Conservation (phyloP, 2,113 vertebrate genomes). For the Toxotes jaculatrix region DNA sequence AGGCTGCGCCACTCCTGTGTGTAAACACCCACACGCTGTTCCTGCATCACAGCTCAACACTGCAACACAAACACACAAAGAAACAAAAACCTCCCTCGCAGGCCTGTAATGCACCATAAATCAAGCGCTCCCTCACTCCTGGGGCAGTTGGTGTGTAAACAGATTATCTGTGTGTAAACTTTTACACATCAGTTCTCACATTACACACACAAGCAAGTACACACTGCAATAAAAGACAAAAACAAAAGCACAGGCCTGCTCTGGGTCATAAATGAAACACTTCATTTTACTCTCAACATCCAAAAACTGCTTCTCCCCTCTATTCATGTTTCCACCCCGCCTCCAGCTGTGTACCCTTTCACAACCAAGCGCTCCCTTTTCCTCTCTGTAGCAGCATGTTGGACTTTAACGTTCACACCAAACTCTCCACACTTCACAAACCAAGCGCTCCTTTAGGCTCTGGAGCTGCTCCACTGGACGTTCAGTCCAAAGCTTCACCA, state of each 20-base stretch:
- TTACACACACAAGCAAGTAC: neutral
- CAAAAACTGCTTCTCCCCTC: neutral
- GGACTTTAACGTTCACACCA: neutral
- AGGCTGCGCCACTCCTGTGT: neutral
- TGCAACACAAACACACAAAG: neutral
- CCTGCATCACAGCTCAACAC: neutral
- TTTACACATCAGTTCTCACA: too few relatives aligned
- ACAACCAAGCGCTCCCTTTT: conserved; percentile 5
- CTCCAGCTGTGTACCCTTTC: neutral
- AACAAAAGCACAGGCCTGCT: neutral
- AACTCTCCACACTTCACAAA: neutral
- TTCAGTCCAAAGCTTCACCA: neutral
- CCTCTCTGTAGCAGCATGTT: neutral
- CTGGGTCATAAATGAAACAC: neutral
- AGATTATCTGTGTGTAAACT: neutral
- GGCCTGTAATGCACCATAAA: neutral
- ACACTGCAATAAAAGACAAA: neutral
- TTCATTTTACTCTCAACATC: neutral
- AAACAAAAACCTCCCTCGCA: neutral
- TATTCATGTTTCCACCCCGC: neutral
- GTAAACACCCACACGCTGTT: conserved; percentile 14
- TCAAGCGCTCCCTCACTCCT: conserved; percentile 6
- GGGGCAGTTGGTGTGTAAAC: neutral
- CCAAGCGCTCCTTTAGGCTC: conserved; percentile 1
- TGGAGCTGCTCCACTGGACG: neutral